Conservation (phyloP, 2,888 invertebrate genomes). For the Onchidella celtica region DNA sequence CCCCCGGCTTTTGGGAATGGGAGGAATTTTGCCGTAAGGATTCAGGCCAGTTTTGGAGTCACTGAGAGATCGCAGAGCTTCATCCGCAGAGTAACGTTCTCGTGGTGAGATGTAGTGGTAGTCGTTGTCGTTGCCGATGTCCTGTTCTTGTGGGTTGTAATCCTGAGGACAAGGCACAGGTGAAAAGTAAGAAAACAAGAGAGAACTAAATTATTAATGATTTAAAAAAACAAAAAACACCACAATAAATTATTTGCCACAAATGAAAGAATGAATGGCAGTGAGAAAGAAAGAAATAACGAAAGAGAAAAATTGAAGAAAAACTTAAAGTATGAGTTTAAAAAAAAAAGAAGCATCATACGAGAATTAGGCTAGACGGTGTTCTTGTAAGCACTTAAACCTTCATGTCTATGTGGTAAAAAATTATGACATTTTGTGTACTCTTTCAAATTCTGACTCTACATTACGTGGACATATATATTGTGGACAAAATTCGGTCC, state of each 20-base stretch:
- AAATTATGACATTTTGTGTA: too few relatives aligned
- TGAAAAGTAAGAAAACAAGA: not conserved
- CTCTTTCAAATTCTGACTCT: too few relatives aligned
- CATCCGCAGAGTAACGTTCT: constrained; percentile 51
- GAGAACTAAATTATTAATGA: not conserved
- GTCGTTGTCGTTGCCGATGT: constrained; percentile 22
- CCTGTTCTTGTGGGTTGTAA: not conserved
- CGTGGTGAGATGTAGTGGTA: constrained; percentile 30
- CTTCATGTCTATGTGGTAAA: too few relatives aligned
- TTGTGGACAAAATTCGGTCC: too few relatives aligned
- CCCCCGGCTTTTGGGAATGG: constrained; percentile 46
- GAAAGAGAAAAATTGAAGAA: too few relatives aligned
- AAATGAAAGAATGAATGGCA: not conserved
- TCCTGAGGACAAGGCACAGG: too few relatives aligned
- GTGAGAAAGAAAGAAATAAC: not conserved
- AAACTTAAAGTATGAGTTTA: too few relatives aligned
- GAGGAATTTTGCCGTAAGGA: constrained; percentile 56
- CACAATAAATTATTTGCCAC: not conserved
- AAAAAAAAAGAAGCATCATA: not conserved
- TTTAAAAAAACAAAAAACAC: not conserved
- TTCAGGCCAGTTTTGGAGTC: constrained; percentile 42
- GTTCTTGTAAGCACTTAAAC: too few relatives aligned
- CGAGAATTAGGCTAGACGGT: not conserved
- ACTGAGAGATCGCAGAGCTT: constrained; percentile 40
- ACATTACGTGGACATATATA: too few relatives aligned